These are phyloP conservation scores for Beaufortia kweichowensis DNA, from an alignment of 2,113 vertebrate genomes.

Conservation along the genomic window DNA sequence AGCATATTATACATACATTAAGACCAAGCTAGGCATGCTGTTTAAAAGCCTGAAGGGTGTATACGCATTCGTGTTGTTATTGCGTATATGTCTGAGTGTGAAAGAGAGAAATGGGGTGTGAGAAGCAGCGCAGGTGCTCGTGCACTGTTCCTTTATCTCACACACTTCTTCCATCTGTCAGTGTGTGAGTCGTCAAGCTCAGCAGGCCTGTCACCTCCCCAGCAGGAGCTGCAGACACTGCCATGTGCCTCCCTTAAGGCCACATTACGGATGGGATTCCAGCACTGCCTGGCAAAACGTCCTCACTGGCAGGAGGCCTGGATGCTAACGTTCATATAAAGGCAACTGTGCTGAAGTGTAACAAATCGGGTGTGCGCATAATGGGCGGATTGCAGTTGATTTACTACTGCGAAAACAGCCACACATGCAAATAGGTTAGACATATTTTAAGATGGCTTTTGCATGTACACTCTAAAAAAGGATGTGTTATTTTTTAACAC, in stretches of 20 bases:
- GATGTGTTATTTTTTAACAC: too few relatives aligned
- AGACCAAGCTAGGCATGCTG: not conserved
- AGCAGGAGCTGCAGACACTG: slow-evolving; percentile 21
- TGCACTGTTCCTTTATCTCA: slow-evolving; percentile 16
- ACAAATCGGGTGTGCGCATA: not conserved
- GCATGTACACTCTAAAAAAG: too few relatives aligned
- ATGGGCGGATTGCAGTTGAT: not conserved
- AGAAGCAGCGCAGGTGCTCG: slow-evolving; percentile 18
- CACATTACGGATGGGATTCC: slow-evolving; percentile 14
- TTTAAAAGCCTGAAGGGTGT: not conserved
- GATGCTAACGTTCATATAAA: slow-evolving; percentile 2
- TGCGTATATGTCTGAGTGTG: not conserved
- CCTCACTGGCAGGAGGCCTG: slow-evolving; percentile 4
- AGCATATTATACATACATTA: not conserved
- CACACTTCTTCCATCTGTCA: slow-evolving; percentile 14
- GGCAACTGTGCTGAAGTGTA: not conserved
- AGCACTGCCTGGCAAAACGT: not conserved
- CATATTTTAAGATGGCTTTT: too few relatives aligned
- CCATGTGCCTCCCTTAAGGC: slow-evolving; percentile 26
- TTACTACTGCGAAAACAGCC: not conserved
- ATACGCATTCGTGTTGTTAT: not conserved
- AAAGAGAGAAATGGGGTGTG: not conserved
- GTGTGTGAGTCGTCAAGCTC: not conserved
- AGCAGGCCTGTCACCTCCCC: slow-evolving; percentile 34
- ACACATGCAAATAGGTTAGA: not conserved